Evolutionary conservation across 1,140 invertebrate genomes (phyloP).

Genomic region (Steinernema khuongi): DNA sequence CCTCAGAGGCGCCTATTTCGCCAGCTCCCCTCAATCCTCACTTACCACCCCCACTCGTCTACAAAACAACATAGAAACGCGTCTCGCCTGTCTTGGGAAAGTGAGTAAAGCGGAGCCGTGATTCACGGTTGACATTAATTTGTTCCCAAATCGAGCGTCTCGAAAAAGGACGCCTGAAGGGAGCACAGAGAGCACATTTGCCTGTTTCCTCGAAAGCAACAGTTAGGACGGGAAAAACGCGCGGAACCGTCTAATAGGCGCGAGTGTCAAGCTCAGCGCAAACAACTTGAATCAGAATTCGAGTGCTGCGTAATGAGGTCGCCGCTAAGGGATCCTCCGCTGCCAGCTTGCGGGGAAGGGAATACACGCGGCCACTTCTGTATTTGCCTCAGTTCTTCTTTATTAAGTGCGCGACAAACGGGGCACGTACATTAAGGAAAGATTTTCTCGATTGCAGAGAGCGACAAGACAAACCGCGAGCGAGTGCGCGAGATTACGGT

Average conservation of each 20-base stretch:
- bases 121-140: slow-evolving; percentile 1
- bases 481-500: not conserved
- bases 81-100: not conserved
- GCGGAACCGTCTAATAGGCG: not conserved
- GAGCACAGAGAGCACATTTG: not conserved
- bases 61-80: not conserved
- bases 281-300: slow-evolving; percentile 9
- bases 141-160: not conserved
- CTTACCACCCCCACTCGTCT: not conserved
- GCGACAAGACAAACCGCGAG: not conserved
- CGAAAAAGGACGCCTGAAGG: not conserved
- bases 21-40: not conserved
- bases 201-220: not conserved
- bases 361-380: not conserved
- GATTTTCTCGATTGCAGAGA: not conserved
- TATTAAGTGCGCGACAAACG: not conserved
- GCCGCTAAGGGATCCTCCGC: not conserved
- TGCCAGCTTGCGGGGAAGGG: not conserved
- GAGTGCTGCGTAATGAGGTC: not conserved
- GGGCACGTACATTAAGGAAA: not conserved
- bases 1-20: not conserved
- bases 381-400: not conserved
- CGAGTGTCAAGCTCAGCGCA: not conserved
- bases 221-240: not conserved
- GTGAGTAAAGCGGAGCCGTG: not conserved